Base-by-base conservation (phyloP, 2,888 invertebrate species). In the Phalera bucephala region DNA sequence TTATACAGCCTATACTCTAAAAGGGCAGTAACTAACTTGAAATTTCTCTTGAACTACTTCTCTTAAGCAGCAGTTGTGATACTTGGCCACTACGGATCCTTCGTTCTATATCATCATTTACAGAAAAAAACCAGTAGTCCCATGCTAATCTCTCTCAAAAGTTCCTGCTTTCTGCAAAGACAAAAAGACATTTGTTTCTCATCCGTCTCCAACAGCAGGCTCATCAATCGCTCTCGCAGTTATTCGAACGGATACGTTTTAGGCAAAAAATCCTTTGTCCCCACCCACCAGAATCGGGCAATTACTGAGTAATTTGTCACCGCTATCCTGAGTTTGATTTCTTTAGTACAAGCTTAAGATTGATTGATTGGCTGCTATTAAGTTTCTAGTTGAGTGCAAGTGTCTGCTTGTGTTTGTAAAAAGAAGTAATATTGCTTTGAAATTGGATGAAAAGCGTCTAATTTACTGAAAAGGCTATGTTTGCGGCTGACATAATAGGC, bases 241-340 rank as follows among this genome's bases (percentile, higher is more conserved):
- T 80, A 77, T 80, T 78, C 69, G 71, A 72, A 65, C 69, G 61
- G 58, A 64, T 71, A 61, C 69, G 74, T 74, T 81, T 78, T 65
- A 49, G 46, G 49, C 64, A 46, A 70, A 75, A 75, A 73, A 68
- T 55, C 58, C 71, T 73, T 72, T 75, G 73, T 72, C 73, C 72
- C 64, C 65, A 63, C 59, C 65, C 72, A 64, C 72, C 77, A 72
- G 67, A 64, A 14, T 27, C 55, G 61, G 68, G 72, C 87, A 86
- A 87, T 88, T 85, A 87, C 81, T 71, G 73, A 58, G 70, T 71
- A 83, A 83, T 88, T 87, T 87, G 87, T 88, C 88, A 84, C 80
- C 52, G 68, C 49, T 65, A 64, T 73, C 68, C 55, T 57, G 66
- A 62, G 64, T 72, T 73, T 75, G 82, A 81, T 83, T 81, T 77